Base-by-base conservation (phyloP, 1,140 invertebrate species). In the Panonychus citri region DNA sequence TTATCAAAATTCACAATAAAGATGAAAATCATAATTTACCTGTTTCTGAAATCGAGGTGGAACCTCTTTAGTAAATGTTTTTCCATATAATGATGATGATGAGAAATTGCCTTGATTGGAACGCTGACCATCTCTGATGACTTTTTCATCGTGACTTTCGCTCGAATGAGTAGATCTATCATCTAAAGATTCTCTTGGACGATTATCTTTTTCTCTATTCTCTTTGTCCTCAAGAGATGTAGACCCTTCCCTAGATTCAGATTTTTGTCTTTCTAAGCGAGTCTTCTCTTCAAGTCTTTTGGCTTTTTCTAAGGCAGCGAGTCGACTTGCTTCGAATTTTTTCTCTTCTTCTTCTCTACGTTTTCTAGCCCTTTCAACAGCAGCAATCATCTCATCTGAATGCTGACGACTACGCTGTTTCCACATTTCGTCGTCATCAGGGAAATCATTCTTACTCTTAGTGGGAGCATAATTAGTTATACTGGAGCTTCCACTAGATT, bases 311-410 rank as follows among this genome's bases (percentile, higher is more conserved):
- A 73, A 73, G 30, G 77, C 78, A 13, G 75, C 66, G 55, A 65
- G 66, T 56, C 67, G 61, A 28, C 67, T 74, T 59, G 77, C 73
- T 59, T 79, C 76, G 62, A 75, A 81, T 51, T 80, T 75, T 61
- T 82, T 80, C 64, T 86, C 83, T 65, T 85, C 82, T 63, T 86
- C 81, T 63, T 84, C 81, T 62, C 83, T 80, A 15, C 81, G 73
- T 60, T 81, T 78, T 25, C 81, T 76, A 1, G 83, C 83, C 53
- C 81, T 73, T 60, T 82, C 81, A 3, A 83, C 77, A 1, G 77
- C 80, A 40, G 76, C 73, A 1, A 76, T 78, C 19, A 86, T 74
- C 69, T 83, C 77, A 65, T 75, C 71, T 60, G 79, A 77, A 52
- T 81, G 76, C 57, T 69, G 66, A 57, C 76, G 73, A 19, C 80